Base-by-base conservation (phyloP, 2,113 vertebrate species). In the Hyperoodon ampullatus region DNA sequence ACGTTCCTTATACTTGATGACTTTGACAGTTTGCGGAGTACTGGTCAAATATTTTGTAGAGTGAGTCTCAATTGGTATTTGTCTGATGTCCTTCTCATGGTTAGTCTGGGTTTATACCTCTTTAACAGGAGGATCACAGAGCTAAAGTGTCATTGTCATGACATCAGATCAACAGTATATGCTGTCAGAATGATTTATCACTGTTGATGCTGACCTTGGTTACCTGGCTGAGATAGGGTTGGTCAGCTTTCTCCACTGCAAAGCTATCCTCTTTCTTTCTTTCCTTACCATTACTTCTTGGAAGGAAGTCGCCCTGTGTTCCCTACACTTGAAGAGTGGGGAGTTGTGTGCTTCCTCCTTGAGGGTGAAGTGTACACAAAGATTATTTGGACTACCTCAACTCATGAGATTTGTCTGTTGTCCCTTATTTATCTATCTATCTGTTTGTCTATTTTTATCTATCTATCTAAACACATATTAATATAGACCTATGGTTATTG, bases 91-190 rank as follows among this genome's bases (percentile, higher is more conserved):
- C 11, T 75, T 88, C 70, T 68, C 24, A 21, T 44, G 58, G 18
- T 96, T 39, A 26, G 8, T n/a, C 60, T 71, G 44, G 21, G 30
- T 21, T 18, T 28, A 14, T 3, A 14, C 26, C 7, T 39, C 72
- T 88, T 74, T 30, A 11, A 80, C 39, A 88, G 53, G 50, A 85
- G 68, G 13, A 39, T 24, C 77, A 26, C 8, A 55, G 35, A 96
- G 26, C 30, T 80, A 50, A 81, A 65, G 42, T 58, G 50, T 18
- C 8, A 1, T 42, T 78, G 61, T 72, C 28, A 11, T 72, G 30
- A 44, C 0, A 0, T 47, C 21, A 50, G 3, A 33, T n/a, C 26
- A 60, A 12, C 3, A 3, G 55, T 74, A 1, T 2, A 4, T 13
- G 2, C 10, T 28, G 1, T 35, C 44, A 60, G 5, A 68, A 21